Conservation (phyloP, 2,888 invertebrate species). For the Trileptium ribeirensis region DNA sequence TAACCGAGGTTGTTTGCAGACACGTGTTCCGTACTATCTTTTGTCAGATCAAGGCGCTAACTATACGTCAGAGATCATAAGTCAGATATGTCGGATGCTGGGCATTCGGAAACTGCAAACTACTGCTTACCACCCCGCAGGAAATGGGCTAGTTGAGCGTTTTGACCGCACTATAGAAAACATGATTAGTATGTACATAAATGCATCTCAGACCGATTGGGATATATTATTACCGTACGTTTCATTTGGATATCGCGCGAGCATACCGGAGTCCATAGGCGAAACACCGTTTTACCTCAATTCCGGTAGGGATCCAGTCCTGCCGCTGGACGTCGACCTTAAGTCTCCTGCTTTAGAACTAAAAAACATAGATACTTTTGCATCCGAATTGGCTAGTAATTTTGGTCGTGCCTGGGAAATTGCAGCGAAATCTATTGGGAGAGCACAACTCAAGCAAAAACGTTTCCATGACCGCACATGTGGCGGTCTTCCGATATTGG, state of each 20-base stretch:
- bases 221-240: background rate
- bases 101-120: background rate
- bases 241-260: background rate
- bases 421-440: background rate
- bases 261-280: background rate
- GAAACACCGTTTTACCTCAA: background rate
- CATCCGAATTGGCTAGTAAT: background rate
- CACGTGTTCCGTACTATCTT: background rate
- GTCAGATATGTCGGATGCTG: background rate
- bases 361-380: background rate
- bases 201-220: background rate
- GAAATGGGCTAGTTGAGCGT: too few relatives aligned
- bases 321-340: background rate
- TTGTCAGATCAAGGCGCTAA: background rate
- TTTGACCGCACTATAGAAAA: background rate
- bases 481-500: background rate
- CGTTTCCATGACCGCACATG: background rate
- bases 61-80: background rate
- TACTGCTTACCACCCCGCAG: too few relatives aligned
- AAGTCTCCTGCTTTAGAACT: background rate
- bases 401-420: background rate
- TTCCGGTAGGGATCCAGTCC: too few relatives aligned
- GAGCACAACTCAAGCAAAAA: background rate
- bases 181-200: background rate
- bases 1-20: background rate